phyloP scores from a whole-genome alignment of 1,140 invertebrate genomes.

The Cydia amplana region DNA sequence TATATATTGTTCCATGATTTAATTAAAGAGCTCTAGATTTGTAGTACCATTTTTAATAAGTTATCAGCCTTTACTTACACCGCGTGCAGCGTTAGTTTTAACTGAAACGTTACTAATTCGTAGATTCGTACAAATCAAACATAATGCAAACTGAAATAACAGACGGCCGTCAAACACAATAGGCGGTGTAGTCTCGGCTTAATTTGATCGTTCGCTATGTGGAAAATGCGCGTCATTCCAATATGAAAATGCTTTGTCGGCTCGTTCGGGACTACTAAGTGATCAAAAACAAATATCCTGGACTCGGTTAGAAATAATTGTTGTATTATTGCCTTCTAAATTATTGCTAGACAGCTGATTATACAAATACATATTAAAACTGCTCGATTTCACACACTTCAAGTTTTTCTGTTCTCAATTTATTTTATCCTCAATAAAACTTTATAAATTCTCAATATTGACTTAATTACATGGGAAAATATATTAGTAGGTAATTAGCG shows the following conservation, averaged over 20 bases:
- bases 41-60: background rate
- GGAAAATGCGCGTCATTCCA: slow-evolving; percentile 30
- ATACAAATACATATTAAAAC: too few relatives aligned
- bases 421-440: too few relatives aligned
- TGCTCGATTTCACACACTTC: background rate
- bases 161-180: slow-evolving; percentile 32
- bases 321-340: background rate
- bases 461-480: background rate
- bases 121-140: slow-evolving; percentile 28
- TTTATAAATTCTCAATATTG: too few relatives aligned
- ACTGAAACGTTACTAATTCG: slow-evolving; percentile 31
- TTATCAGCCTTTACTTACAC: background rate
- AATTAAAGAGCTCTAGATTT: background rate
- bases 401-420: background rate
- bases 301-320: background rate
- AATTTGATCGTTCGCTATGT: slow-evolving; percentile 31
- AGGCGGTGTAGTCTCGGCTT: slow-evolving; percentile 30
- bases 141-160: slow-evolving; percentile 28
- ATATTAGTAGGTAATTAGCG: background rate
- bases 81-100: background rate
- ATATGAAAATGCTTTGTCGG: slow-evolving; percentile 32
- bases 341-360: background rate
- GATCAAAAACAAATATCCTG: slow-evolving; percentile 15
- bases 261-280: background rate
- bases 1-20: background rate